A percentile compares a stretch with the other conserved stretches of the same genome.
Evolutionary conservation across 1,140 invertebrate species (phyloP).

Genomic region (Liolophura sinensis): DNA sequence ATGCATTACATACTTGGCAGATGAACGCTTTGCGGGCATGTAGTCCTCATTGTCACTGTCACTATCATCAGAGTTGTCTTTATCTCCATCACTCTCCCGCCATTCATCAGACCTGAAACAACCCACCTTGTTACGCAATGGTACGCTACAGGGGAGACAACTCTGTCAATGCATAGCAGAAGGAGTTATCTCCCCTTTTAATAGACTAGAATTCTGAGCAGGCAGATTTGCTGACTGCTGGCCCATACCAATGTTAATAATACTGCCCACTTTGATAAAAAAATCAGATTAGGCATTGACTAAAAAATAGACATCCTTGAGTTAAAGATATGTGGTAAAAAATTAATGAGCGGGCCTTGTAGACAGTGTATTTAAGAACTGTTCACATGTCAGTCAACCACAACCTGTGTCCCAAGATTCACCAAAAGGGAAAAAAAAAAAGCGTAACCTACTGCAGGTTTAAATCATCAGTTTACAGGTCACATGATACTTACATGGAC

Average conservation of each 20-base stretch:
- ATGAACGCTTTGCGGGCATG: neutral
- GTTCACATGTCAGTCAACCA: no score
- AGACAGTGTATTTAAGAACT: no score
- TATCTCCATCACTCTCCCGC: conserved; percentile 14
- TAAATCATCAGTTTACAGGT: neutral
- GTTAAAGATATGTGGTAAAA: no score
- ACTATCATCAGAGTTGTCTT: conserved; percentile 9
- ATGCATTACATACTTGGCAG: neutral
- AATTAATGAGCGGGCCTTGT: no score
- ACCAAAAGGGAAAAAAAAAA: no score
- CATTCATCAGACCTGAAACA: conserved; percentile 22
- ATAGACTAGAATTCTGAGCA: no score
- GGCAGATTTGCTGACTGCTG: no score
- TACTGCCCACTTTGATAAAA: no score
- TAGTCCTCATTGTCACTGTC: conserved; percentile 9
- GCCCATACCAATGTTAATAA: no score
- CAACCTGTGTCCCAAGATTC: no score
- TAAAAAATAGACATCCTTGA: conserved; percentile 6
- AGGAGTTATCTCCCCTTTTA: no score
- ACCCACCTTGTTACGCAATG: neutral
- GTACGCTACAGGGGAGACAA: neutral
- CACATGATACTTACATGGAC: neutral
- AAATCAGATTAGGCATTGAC: neutral
- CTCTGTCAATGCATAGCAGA: no score
- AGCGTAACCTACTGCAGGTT: neutral